Base-by-base conservation (phyloP, 2,113 vertebrate species). In the Peromyscus polionotus region DNA sequence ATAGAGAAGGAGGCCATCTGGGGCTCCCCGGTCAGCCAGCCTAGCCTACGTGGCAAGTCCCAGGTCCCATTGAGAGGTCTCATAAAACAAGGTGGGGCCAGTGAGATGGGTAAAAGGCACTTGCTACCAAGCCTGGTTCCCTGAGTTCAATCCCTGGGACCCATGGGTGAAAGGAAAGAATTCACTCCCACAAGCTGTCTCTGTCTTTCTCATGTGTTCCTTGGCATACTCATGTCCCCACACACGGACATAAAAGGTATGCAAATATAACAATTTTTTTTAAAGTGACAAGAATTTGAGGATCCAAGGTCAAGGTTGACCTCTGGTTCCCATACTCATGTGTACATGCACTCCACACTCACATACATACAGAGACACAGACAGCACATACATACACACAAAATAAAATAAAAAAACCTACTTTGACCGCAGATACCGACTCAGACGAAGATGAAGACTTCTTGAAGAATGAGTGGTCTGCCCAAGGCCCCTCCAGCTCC, bases 371-470 rank as follows among this genome's bases (percentile, higher is more conserved):
- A 68, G 12, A 68, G 20, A 39, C 39, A 75, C 42, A 48, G 12
- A 51, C 26, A 54, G 7, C 57, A 61, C 80, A 26, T 39, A 45
- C 84, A 48, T 36, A 45, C 63, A 51, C 42, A 36, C 84, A 68
- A 20, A 33, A 14, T 36, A n/a, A 70, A 70, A 8, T 39, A 73
- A 73, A 84, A 39, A 85, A 85, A 65, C 98, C 98, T 96, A n/a
- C 98, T 98, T 98, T 98, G 98, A 98, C 98, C 93, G 39, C 99
- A 99, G 99, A 99, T 99, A 99, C 99, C 0, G 99, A 99, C 98
- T 99, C 99, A 10, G 99, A 99, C 97, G 99, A 99, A 97, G 99
- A 99, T 54, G 99, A 99, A 68, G 99, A 98, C 96, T 99, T 99
- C 63, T 91, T 99, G 97, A 99, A 98, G 98, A 99, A 99, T 4